phyloP scores from a whole-genome alignment of 1,140 invertebrate genomes.

The Battus philenor region DNA sequence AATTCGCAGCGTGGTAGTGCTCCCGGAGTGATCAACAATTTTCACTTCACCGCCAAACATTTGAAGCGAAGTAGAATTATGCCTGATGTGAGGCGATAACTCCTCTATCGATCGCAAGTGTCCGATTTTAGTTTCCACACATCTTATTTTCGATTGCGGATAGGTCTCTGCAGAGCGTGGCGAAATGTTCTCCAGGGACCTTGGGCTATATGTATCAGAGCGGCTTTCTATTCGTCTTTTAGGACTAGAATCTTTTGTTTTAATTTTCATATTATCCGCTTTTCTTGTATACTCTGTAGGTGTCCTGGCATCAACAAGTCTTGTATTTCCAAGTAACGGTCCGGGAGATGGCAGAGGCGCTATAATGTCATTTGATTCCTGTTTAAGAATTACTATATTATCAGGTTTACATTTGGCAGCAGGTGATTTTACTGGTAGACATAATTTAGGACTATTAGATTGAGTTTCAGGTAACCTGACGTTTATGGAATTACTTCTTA shows the following conservation, averaged over 20 bases:
- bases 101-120: constrained; percentile 78
- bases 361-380: constrained; percentile 74
- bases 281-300: constrained; percentile 48
- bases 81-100: constrained; percentile 67
- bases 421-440: constrained; percentile 56
- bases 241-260: constrained; percentile 51
- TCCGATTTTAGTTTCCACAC: constrained; percentile 69
- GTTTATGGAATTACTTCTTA: constrained; percentile 76
- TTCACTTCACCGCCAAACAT: constrained; percentile 88
- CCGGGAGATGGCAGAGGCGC: constrained; percentile 84
- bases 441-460: constrained; percentile 43
- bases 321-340: constrained; percentile 85
- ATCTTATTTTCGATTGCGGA: constrained; percentile 74
- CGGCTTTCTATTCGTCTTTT: constrained; percentile 61
- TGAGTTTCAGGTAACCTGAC: constrained; percentile 73
- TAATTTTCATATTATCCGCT: constrained; percentile 50
- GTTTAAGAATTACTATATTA: constrained; percentile 75
- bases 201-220: constrained; percentile 68
- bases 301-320: constrained; percentile 80
- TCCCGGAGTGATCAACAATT: constrained; percentile 80
- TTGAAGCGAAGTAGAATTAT: constrained; percentile 78
- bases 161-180: constrained; percentile 57
- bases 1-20: constrained; percentile 83
- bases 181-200: constrained; percentile 54
- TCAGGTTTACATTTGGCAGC: constrained; percentile 71